Evolutionary conservation across 2,797 vertebrate species (phyloP), one percentile per base, ranked within the genome.

Genomic region (Alcedo quadribrachys): DNA sequence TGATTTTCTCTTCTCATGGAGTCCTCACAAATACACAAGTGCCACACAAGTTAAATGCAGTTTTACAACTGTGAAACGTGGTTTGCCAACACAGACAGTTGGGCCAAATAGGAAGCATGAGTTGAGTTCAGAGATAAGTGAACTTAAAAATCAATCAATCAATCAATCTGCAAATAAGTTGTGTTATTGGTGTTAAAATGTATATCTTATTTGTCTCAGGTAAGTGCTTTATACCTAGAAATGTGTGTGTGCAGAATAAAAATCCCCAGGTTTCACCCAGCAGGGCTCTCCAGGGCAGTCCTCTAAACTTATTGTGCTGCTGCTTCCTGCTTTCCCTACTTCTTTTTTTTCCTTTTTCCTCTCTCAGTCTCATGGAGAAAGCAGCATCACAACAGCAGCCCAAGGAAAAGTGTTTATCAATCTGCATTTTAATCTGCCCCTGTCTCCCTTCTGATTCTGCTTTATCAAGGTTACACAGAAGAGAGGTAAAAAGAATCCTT

Each of bases 101-200:
- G 11, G 35, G 42, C 9, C 37, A 71, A 48, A 14, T 0, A 55
- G n/a, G 40, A 85, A 51, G 4, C 0, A 30, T 0, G 1, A 62
- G 19, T 40, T 81, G 50, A 5, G 75, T 78, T 55, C 40, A 55
- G 5, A 81, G 75, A 20, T 3, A 17, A 50, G 11, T 32, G 61
- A 77, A 30, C 19, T 15, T 4, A 1, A 48, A 60, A 42, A 50
- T 27, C 25, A 15, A 19, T 20, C 45, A 45, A 45, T 19, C 25
- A 1, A 63, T 35, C 32, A 33, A 33, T 28, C 8, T 12, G 28
- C 24, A 46, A 28, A 16, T 13, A 65, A 42, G 7, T 7, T 0
- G 11, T 16, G 15, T 6, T 3, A 35, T 1, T 22, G 53, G 8
- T 55, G 32, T 28, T 12, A 42, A 62, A 94, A 66, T 2, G 18